Conservation (phyloP, 2,888 invertebrate species). For the Syrphus vitripennis region DNA sequence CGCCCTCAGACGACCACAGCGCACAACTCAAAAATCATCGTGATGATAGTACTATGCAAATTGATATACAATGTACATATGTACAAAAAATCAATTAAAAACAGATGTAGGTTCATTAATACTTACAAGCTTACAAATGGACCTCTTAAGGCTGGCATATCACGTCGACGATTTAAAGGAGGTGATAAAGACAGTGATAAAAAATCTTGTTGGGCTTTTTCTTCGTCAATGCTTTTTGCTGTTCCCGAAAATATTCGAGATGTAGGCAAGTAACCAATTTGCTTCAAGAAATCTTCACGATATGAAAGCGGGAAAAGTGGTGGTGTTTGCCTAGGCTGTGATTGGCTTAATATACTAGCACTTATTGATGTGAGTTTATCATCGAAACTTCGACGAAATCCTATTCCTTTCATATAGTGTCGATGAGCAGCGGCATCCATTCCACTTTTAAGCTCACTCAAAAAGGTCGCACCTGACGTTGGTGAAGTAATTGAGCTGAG, state of each 20-base stretch:
- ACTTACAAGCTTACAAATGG: constrained; percentile 81
- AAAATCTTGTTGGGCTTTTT: constrained; percentile 80
- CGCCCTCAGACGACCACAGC: no score
- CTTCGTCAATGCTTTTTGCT: constrained; percentile 78
- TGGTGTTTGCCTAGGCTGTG: constrained; percentile 75
- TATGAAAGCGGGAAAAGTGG: constrained; percentile 79
- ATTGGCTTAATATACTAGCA: constrained; percentile 58
- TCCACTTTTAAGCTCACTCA: constrained; percentile 48
- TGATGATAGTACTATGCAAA: no score
- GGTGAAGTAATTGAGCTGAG: constrained; percentile 44
- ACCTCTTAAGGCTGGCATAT: constrained; percentile 80
- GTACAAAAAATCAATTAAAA: no score
- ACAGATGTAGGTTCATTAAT: no score
- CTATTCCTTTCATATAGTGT: constrained; percentile 77
- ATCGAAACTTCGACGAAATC: constrained; percentile 79
- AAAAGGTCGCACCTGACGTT: constrained; percentile 43
- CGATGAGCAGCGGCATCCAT: constrained; percentile 46
- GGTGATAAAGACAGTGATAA: constrained; percentile 81
- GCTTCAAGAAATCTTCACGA: constrained; percentile 80
- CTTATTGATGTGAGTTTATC: constrained; percentile 76
- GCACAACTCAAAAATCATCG: no score
- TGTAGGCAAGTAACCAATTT: constrained; percentile 80
- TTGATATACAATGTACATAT: no score
- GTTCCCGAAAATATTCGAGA: constrained; percentile 79
- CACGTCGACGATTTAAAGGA: constrained; percentile 80